A percentile compares a stretch with the other conserved stretches of the same genome.
phyloP scores from a whole-genome alignment of 2,113 vertebrate species.

The Scomber colias region DNA sequence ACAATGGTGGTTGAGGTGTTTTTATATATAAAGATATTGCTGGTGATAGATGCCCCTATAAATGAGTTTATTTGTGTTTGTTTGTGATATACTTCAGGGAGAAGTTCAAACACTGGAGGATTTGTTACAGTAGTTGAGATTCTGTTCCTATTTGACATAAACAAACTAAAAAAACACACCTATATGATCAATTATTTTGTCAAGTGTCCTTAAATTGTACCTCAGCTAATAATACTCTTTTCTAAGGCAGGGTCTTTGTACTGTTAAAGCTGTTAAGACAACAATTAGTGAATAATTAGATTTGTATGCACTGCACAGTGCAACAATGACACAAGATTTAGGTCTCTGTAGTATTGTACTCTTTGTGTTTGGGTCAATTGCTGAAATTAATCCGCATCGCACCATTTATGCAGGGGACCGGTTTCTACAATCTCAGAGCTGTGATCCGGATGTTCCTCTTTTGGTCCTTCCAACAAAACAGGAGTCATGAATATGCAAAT shows the following conservation, averaged over 20 bases:
- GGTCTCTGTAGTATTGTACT: background rate
- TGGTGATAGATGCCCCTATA: slow-evolving; percentile 29
- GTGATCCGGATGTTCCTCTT: slow-evolving; percentile 49
- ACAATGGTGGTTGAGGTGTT: slow-evolving; percentile 13
- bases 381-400: slow-evolving; percentile 11
- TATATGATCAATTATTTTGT: background rate
- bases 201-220: background rate
- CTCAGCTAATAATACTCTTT: background rate
- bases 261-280: background rate
- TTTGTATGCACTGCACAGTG: background rate
- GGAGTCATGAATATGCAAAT: slow-evolving; percentile 73
- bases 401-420: background rate
- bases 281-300: slow-evolving; percentile 3
- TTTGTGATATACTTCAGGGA: slow-evolving; percentile 31
- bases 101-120: slow-evolving; percentile 10
- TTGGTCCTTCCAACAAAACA: slow-evolving; percentile 63
- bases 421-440: slow-evolving; percentile 28
- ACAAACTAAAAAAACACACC: background rate
- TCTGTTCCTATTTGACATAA: slow-evolving; percentile 32
- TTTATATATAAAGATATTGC: slow-evolving; percentile 5
- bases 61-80: slow-evolving; percentile 30
- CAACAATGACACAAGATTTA: slow-evolving; percentile 4
- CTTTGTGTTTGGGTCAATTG: slow-evolving; percentile 19
- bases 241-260: background rate
- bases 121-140: background rate